Conservation (phyloP, 2,888 invertebrate species). For the Torymus tubicola region DNA sequence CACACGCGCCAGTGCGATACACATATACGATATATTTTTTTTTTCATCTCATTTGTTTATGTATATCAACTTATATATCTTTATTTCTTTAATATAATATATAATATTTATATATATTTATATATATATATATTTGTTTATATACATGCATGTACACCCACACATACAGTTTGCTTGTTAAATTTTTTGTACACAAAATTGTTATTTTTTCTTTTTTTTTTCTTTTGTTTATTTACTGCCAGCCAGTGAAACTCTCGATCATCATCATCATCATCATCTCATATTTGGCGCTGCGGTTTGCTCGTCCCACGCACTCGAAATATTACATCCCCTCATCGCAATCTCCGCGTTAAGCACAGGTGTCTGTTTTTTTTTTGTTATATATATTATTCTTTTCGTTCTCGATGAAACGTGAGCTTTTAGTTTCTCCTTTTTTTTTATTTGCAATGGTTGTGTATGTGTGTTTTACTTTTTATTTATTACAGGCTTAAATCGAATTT, state of each 20-base stretch:
- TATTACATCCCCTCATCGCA: conserved; percentile 1
- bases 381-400: not conserved
- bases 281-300: conserved; percentile 55
- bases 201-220: not conserved
- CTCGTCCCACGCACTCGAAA: conserved; percentile 38
- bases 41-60: conserved; percentile 5
- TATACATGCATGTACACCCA: conserved; percentile 59
- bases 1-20: conserved; percentile 50
- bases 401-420: conserved; percentile 4
- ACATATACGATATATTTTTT: conserved; percentile 45
- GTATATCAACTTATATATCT: conserved; percentile 40
- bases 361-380: conserved; percentile 19
- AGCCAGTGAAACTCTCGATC: conserved; percentile 33
- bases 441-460: not conserved
- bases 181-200: conserved; percentile 55
- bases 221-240: conserved; percentile 21
- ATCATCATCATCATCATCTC: conserved; percentile 4
- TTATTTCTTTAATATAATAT: conserved; percentile 34
- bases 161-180: conserved; percentile 59
- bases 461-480: conserved; percentile 5
- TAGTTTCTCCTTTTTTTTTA: no score
- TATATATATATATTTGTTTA: conserved; percentile 52
- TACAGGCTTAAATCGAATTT: conserved; percentile 51
- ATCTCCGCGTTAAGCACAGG: conserved; percentile 34
- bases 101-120: conserved; percentile 44